Conservation (phyloP, 2,888 invertebrate genomes). For the Cephus nigrinus region DNA sequence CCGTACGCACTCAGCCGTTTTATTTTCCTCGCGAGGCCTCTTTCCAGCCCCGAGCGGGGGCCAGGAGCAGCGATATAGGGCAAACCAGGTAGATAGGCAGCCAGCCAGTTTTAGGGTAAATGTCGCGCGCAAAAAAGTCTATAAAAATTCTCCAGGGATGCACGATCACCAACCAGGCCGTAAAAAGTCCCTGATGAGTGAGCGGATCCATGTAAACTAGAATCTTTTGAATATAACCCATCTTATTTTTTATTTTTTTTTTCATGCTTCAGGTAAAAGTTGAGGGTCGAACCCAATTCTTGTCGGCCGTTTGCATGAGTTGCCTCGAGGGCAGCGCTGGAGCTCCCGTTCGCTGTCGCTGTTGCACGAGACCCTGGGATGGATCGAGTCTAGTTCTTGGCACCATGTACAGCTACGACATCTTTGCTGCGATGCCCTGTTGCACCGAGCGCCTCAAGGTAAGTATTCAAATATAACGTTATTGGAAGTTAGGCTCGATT, state of each 20-base stretch:
- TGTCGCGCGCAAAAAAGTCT: neutral
- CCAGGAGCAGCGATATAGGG: neutral
- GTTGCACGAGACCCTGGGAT: constrained; percentile 90
- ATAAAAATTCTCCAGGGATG: neutral
- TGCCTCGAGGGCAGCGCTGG: constrained; percentile 88
- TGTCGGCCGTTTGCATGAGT: constrained; percentile 95
- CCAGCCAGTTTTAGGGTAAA: neutral
- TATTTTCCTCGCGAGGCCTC: constrained; percentile 3
- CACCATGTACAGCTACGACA: constrained; percentile 98
- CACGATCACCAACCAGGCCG: neutral
- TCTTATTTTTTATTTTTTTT: neutral
- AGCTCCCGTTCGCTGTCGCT: constrained; percentile 83
- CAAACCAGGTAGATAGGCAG: neutral
- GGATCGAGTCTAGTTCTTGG: constrained; percentile 94
- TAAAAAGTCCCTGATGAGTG: neutral
- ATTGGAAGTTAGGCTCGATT: neutral
- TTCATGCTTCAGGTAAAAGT: constrained; percentile 80
- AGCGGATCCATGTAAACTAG: neutral
- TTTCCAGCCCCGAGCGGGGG: neutral
- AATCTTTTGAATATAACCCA: neutral
- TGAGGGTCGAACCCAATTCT: constrained; percentile 88
- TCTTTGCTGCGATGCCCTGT: constrained; percentile 97
- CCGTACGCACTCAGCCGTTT: constrained; percentile 8
- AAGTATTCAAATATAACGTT: constrained; percentile 39
- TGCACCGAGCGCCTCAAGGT: constrained; percentile 94